Evolutionary conservation across 2,113 vertebrate genomes (phyloP).

Genomic region (Macquaria ambigua): DNA sequence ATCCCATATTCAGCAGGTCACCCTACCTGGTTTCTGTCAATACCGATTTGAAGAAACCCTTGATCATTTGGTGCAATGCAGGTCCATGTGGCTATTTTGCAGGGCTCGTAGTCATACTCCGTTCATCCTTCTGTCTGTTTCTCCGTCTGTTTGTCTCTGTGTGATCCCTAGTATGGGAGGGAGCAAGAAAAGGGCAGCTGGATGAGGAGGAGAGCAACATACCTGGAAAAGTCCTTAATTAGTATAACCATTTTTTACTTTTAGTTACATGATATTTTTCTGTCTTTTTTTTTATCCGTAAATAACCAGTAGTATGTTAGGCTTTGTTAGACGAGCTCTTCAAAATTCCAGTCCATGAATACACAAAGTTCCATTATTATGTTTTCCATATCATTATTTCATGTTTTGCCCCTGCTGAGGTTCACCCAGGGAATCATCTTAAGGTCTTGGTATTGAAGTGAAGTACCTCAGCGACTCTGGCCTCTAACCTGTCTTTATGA

Average conservation of each 20-base stretch:
- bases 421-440: conserved; percentile 23
- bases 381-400: conserved; percentile 47
- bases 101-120: background rate
- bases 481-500: conserved; percentile 58
- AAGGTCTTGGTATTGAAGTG: conserved; percentile 21
- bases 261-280: background rate
- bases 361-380: conserved; percentile 1
- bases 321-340: background rate
- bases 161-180: background rate
- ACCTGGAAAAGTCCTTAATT: conserved; percentile 1
- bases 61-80: conserved; percentile 26
- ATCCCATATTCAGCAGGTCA: background rate
- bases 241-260: conserved; percentile 19
- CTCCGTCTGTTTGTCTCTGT: background rate
- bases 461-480: conserved; percentile 37
- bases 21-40: background rate
- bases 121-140: background rate
- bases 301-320: conserved; percentile 9
- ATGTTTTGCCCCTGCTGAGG: conserved; percentile 13
- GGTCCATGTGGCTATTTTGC: conserved; percentile 3
- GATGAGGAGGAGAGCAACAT: background rate
- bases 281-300: background rate
- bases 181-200: background rate
- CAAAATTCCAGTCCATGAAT: conserved; percentile 8
- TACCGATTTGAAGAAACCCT: conserved; percentile 20